Conservation (phyloP, 2,113 vertebrate genomes). For the Protobothrops flavoviridis region DNA sequence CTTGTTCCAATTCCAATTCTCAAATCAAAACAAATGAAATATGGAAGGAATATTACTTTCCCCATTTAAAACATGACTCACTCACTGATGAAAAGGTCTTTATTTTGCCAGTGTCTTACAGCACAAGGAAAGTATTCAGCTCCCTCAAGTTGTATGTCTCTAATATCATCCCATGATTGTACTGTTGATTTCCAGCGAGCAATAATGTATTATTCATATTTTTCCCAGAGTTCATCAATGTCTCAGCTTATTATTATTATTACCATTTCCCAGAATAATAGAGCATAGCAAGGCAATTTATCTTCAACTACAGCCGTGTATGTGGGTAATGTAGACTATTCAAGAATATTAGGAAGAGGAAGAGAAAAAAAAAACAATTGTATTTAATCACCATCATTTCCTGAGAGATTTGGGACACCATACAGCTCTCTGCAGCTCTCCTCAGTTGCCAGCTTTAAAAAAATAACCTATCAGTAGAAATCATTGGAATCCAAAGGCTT, state of each 20-base stretch:
- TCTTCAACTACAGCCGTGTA: slow-evolving; percentile 43
- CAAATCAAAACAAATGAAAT: not conserved
- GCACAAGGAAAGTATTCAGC: not conserved
- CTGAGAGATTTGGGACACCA: slow-evolving; percentile 56
- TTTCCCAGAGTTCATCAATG: slow-evolving; percentile 61
- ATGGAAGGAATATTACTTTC: slow-evolving; percentile 14
- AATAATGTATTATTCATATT: slow-evolving; percentile 65
- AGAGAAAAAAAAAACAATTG: slow-evolving; percentile 45
- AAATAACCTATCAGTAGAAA: slow-evolving; percentile 21
- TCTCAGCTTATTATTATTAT: slow-evolving; percentile 65
- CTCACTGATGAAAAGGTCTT: not conserved
- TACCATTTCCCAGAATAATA: slow-evolving; percentile 61
- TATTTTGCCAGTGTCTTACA: slow-evolving; percentile 36
- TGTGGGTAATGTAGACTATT: slow-evolving; percentile 56
- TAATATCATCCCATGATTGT: slow-evolving; percentile 25
- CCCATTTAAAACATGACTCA: slow-evolving; percentile 25
- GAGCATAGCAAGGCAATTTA: slow-evolving; percentile 65
- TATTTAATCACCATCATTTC: slow-evolving; percentile 52
- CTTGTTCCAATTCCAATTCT: not conserved
- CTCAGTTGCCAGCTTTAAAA: slow-evolving; percentile 36
- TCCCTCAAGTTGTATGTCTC: slow-evolving; percentile 19
- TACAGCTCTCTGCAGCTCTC: slow-evolving; percentile 30
- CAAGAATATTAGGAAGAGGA: slow-evolving; percentile 45
- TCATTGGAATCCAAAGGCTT: not conserved
- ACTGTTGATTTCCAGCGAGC: slow-evolving; percentile 52